Percentiles rank a stretch among this genome's conserved stretches.
Evolutionary conservation across 2,797 vertebrate species (phyloP).

Genomic region (Myotis planiceps): DNA sequence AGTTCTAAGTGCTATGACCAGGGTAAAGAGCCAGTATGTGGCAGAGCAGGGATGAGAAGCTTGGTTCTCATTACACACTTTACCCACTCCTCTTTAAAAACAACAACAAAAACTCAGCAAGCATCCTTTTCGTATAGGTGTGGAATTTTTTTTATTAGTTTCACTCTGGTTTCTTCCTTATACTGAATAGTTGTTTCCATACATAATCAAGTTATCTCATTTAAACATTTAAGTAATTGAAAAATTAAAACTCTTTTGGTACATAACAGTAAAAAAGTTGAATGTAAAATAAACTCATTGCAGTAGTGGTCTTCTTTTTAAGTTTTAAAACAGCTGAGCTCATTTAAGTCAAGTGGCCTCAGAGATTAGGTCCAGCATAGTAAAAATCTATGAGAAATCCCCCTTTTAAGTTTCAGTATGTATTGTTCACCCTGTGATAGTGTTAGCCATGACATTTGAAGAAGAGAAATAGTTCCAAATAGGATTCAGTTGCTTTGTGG

Average conservation of each 20-base stretch:
- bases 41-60: background rate
- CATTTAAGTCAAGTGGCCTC: background rate
- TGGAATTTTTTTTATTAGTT: slow-evolving; percentile 23
- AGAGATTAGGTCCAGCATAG: background rate
- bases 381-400: slow-evolving; percentile 30
- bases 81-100: too few species aligned
- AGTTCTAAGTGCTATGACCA: background rate
- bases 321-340: slow-evolving; percentile 17
- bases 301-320: background rate
- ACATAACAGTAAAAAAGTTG: background rate
- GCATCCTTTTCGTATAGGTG: background rate
- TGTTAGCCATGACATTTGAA: slow-evolving; percentile 44
- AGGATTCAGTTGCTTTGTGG: slow-evolving; percentile 48
- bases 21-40: background rate
- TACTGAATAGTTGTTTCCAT: slow-evolving; percentile 45
- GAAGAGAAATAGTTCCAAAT: slow-evolving; percentile 57
- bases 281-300: slow-evolving; percentile 4
- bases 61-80: background rate
- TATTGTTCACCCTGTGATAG: background rate
- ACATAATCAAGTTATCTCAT: slow-evolving; percentile 7
- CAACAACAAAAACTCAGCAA: background rate
- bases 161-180: slow-evolving; percentile 42
- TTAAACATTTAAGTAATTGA: slow-evolving; percentile 43
- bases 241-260: slow-evolving; percentile 30
- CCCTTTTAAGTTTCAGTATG: slow-evolving; percentile 5